phyloP scores from a whole-genome alignment of 1,140 invertebrate genomes.

The Meloidogyne floridensis region DNA sequence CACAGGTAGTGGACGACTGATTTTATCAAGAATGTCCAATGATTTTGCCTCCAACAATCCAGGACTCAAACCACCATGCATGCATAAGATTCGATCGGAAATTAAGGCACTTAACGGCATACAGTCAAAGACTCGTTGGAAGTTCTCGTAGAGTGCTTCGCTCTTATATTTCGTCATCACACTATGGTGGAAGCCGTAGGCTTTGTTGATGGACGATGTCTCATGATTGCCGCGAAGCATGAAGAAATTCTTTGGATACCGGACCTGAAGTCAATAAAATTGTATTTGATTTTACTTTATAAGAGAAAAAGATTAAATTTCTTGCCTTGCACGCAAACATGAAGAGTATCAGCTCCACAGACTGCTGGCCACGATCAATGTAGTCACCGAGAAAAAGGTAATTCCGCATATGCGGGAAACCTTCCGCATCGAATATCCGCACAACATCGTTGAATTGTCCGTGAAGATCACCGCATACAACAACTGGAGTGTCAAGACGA shows the following conservation, averaged over 20 bases:
- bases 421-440: background rate
- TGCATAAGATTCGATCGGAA: background rate
- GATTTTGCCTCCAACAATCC: background rate
- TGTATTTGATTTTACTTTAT: too few relatives aligned
- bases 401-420: background rate
- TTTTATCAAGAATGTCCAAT: background rate
- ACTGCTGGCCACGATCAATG: slow-evolving; percentile 40
- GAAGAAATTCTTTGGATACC: slow-evolving; percentile 64
- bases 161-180: background rate
- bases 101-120: background rate
- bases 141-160: background rate
- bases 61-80: slow-evolving; percentile 4
- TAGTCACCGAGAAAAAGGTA: slow-evolving; percentile 24
- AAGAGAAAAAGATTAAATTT: background rate
- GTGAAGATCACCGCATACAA: background rate
- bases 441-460: background rate
- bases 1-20: background rate
- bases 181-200: background rate
- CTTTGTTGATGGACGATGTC: slow-evolving; percentile 72
- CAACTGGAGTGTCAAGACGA: background rate
- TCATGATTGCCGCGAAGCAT: slow-evolving; percentile 75
- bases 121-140: background rate
- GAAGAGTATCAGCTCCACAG: slow-evolving; percentile 33
- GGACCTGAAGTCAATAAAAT: background rate
- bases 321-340: slow-evolving; percentile 31